These are phyloP conservation scores for Calliphora vomitoria DNA, from an alignment of 2,888 invertebrate species.

Conservation along the genomic window DNA sequence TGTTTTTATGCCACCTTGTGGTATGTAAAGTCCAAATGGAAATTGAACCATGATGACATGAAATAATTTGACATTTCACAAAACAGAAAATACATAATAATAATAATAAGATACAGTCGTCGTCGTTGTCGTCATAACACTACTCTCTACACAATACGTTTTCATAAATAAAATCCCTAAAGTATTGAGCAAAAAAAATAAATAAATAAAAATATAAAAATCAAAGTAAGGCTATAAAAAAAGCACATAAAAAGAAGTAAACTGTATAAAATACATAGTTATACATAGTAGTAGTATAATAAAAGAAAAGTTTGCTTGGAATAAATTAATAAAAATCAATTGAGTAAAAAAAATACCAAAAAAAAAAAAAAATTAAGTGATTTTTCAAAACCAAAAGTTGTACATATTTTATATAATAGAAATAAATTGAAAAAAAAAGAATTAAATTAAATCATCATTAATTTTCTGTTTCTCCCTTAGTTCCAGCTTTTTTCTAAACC, in stretches of 20 bases:
- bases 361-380: background rate
- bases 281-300: no score
- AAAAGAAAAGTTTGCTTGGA: constrained; percentile 13
- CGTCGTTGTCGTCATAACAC: constrained; percentile 46
- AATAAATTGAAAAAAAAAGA: background rate
- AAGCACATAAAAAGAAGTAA: constrained; percentile 13
- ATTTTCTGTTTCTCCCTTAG: constrained; percentile 12
- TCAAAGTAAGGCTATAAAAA: constrained; percentile 48
- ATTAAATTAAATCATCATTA: constrained; percentile 10
- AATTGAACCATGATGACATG: constrained; percentile 44
- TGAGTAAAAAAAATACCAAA: background rate
- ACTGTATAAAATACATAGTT: no score
- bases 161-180: constrained; percentile 34
- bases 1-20: constrained; percentile 27
- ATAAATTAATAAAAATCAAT: constrained; percentile 17
- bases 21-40: constrained; percentile 45
- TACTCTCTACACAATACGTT: constrained; percentile 35
- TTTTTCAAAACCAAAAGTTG: background rate
- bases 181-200: constrained; percentile 24
- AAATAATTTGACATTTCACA: constrained; percentile 48
- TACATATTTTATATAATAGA: background rate
- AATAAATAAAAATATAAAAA: constrained; percentile 30
- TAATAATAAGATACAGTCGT: constrained; percentile 43
- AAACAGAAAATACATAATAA: constrained; percentile 11
- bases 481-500: constrained; percentile 21